These are phyloP conservation scores for Oreocharis arfaki DNA, from an alignment of 2,113 vertebrate species.

Conservation along the genomic window DNA sequence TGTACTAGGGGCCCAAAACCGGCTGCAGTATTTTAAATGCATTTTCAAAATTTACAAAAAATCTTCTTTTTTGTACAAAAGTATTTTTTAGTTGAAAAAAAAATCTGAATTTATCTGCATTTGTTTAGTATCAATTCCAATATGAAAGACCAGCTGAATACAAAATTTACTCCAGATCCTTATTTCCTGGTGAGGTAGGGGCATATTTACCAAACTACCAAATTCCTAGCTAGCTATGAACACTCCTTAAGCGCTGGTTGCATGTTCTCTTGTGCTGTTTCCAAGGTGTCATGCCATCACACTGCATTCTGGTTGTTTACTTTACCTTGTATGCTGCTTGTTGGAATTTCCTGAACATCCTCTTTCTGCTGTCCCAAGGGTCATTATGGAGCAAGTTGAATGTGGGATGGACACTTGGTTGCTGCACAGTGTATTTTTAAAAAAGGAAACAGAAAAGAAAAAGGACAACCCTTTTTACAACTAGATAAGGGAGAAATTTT, in stretches of 20 bases:
- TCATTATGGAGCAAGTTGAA: constrained; percentile 76
- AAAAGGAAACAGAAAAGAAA: background rate
- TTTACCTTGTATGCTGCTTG: constrained; percentile 86
- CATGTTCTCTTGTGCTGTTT: background rate
- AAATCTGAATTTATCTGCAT: background rate
- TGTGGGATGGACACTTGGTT: constrained; percentile 59
- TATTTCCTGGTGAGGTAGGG: background rate
- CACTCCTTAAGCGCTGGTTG: rapidly evolving
- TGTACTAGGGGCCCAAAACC: background rate
- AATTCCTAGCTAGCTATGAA: background rate
- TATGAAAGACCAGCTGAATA: background rate
- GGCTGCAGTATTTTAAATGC: background rate
- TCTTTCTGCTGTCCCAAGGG: constrained; percentile 71
- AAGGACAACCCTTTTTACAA: background rate
- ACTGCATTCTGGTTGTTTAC: background rate
- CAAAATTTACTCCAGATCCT: background rate
- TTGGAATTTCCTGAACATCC: constrained; percentile 78
- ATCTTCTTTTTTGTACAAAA: background rate
- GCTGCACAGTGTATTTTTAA: background rate
- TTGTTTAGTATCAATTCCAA: background rate
- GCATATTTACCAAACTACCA: background rate
- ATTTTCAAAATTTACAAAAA: too few relatives aligned
- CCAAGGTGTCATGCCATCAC: background rate
- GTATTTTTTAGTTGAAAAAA: background rate
- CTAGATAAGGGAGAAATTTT: background rate